Evolutionary conservation across 2,797 vertebrate species (phyloP).

Genomic region (Hypotaenidia okinawae): DNA sequence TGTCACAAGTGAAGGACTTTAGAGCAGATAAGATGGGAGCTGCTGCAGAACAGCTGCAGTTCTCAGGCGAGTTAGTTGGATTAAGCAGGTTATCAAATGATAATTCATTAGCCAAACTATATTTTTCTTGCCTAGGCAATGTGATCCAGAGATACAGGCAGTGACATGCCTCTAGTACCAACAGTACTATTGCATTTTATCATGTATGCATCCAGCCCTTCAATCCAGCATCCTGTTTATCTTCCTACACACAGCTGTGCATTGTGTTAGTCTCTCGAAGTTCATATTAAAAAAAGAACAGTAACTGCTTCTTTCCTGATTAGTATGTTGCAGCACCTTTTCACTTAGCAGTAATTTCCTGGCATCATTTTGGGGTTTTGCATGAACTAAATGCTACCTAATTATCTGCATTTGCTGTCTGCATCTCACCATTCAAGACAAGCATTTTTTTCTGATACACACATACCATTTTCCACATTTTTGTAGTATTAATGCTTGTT

Average conservation of each 20-base stretch:
- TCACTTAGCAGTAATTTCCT: constrained; percentile 9
- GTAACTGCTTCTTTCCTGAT: constrained; percentile 24
- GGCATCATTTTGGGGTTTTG: neutral
- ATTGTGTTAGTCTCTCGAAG: neutral
- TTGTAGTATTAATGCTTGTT: neutral
- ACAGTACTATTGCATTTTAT: neutral
- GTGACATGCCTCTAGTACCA: neutral
- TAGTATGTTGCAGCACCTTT: constrained; percentile 11
- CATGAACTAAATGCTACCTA: neutral
- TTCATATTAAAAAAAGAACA: neutral
- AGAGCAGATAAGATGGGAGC: neutral
- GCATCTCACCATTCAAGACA: neutral
- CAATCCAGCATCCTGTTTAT: neutral
- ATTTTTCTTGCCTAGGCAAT: neutral
- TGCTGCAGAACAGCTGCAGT: neutral
- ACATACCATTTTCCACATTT: neutral
- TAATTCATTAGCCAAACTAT: neutral
- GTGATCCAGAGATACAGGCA: neutral
- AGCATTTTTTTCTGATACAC: neutral
- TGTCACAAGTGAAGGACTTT: neutral
- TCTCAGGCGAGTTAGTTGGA: neutral
- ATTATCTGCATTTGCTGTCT: neutral
- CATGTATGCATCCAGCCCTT: neutral
- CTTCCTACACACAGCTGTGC: neutral
- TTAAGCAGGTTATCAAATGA: neutral